phyloP scores from a whole-genome alignment of 2,888 invertebrate genomes.

The Malthinus seriepunctatus region DNA sequence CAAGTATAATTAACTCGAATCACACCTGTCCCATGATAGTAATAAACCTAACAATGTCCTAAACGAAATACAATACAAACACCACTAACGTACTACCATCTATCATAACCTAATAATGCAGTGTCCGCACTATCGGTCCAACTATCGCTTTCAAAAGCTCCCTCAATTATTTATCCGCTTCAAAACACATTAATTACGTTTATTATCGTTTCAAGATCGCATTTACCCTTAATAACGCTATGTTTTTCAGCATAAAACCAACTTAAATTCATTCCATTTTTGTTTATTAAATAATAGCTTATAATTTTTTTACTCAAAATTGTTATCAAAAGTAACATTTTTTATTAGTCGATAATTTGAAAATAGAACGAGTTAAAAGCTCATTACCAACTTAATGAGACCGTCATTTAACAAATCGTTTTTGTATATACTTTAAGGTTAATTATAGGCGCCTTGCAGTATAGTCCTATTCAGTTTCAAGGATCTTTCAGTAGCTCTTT shows the following conservation, averaged over 20 bases:
- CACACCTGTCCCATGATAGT: constrained; percentile 49
- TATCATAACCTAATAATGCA: constrained; percentile 51
- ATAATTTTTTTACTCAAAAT: constrained; percentile 1
- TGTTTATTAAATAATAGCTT: not conserved
- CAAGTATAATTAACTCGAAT: constrained; percentile 43
- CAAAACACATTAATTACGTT: constrained; percentile 49
- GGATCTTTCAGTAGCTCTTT: no score
- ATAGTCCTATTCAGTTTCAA: no score
- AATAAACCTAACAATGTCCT: constrained; percentile 46
- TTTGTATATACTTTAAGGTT: no score
- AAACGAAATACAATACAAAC: constrained; percentile 50
- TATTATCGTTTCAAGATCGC: constrained; percentile 39
- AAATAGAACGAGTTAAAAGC: no score
- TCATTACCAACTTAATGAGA: no score
- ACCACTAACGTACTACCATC: constrained; percentile 36
- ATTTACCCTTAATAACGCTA: constrained; percentile 6
- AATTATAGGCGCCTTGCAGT: no score
- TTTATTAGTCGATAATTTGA: no score
- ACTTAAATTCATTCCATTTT: not conserved
- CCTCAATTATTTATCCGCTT: constrained; percentile 50
- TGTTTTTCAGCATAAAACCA: not conserved
- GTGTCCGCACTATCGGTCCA: constrained; percentile 47
- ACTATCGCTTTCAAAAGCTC: constrained; percentile 48
- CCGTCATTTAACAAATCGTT: no score
- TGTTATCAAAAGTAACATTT: not conserved